Percentiles rank a stretch among this genome's conserved stretches.
Evolutionary conservation across 2,888 invertebrate genomes (phyloP).

Genomic region (Nomada goodeniana): DNA sequence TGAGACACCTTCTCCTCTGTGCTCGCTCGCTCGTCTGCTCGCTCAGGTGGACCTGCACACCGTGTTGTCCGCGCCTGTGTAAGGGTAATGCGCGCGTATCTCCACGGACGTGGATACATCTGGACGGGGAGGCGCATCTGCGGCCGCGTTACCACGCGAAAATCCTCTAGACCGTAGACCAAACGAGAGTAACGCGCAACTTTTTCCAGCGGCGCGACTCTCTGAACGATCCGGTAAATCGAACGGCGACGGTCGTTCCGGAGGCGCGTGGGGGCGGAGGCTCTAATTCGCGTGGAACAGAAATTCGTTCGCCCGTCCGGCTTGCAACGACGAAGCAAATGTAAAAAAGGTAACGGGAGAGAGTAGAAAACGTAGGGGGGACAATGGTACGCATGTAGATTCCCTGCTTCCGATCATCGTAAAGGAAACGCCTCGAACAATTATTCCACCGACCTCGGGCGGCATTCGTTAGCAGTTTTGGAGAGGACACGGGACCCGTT

Average conservation of each 20-base stretch:
- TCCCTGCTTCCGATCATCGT: slow-evolving; percentile 27
- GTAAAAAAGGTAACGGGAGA: neutral
- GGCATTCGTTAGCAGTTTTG: slow-evolving; percentile 28
- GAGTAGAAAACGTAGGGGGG: neutral
- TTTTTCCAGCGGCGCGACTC: too few species aligned
- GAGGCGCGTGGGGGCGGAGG: too few species aligned
- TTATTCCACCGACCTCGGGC: neutral
- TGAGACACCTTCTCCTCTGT: slow-evolving; percentile 83
- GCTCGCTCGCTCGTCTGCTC: slow-evolving; percentile 76
- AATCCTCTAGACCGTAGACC: slow-evolving; percentile 12
- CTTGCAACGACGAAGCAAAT: neutral
- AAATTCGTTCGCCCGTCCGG: too few species aligned
- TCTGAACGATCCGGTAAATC: too few species aligned
- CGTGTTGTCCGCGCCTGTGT: slow-evolving; percentile 49
- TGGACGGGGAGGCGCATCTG: slow-evolving; percentile 65
- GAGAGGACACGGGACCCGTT: slow-evolving; percentile 25
- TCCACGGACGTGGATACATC: slow-evolving; percentile 65
- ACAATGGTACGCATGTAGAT: slow-evolving; percentile 8
- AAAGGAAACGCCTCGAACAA: slow-evolving; percentile 39
- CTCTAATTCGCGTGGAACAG: too few species aligned
- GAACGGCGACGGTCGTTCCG: too few species aligned
- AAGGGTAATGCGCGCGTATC: slow-evolving; percentile 66
- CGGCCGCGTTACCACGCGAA: slow-evolving; percentile 37
- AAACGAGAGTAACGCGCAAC: neutral
- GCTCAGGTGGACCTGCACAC: slow-evolving; percentile 80